A percentile compares a stretch with the other conserved stretches of the same genome.
Evolutionary conservation across 1,140 invertebrate genomes (phyloP).

Genomic region (Vanessa atalanta): DNA sequence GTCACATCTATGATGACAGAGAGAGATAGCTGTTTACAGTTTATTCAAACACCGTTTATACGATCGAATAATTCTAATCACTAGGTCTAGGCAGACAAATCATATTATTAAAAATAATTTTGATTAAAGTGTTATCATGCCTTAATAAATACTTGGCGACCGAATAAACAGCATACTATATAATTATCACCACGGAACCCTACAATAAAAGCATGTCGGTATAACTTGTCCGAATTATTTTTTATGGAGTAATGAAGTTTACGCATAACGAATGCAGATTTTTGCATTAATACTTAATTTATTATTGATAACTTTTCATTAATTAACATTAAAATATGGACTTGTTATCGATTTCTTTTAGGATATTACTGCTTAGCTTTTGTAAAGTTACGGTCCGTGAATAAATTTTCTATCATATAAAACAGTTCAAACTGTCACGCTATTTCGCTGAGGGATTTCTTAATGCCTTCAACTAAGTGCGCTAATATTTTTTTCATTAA

Average conservation of each 20-base stretch:
- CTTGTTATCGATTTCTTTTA: slow-evolving; percentile 2
- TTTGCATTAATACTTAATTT: slow-evolving; percentile 2
- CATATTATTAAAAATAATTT: too few species aligned
- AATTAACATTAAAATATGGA: slow-evolving; percentile 6
- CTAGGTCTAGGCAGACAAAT: too few species aligned
- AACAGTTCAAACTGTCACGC: background rate
- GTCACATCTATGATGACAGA: too few species aligned
- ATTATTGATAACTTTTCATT: slow-evolving; percentile 10
- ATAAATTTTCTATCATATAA: background rate
- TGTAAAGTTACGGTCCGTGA: background rate
- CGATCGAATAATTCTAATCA: too few species aligned
- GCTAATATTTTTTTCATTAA: background rate
- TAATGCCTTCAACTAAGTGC: background rate
- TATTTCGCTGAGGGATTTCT: background rate
- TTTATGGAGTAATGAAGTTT: background rate
- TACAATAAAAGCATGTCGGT: background rate
- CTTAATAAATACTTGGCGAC: too few species aligned
- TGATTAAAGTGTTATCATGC: too few species aligned
- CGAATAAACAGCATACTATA: too few species aligned
- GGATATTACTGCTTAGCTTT: background rate
- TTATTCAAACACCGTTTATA: too few species aligned
- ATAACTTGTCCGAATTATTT: background rate
- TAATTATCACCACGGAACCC: background rate
- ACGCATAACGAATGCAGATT: slow-evolving; percentile 1
- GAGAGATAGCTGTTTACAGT: too few species aligned